Conservation (phyloP, 2,888 invertebrate genomes). For the Cataglyphis albicans region DNA sequence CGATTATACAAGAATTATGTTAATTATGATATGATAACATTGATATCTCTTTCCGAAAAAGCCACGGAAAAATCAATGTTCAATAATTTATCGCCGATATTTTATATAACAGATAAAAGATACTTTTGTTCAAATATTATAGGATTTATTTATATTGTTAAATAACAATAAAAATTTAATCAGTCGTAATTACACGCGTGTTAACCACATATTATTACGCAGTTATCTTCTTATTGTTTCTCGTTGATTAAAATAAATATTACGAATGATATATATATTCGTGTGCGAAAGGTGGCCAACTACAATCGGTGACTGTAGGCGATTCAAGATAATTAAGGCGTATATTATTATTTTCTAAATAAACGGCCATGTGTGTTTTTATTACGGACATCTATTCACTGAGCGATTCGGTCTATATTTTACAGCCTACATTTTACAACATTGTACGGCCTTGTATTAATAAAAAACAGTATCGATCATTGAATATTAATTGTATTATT, state of each 20-base stretch:
- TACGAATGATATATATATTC: neutral
- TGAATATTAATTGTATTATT: neutral
- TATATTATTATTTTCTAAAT: neutral
- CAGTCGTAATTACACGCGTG: neutral
- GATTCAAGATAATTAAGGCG: slow-evolving; percentile 12
- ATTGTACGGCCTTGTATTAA: neutral
- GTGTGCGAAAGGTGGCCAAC: neutral
- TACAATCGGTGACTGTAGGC: neutral
- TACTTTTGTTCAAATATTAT: neutral
- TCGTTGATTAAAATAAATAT: slow-evolving; percentile 14
- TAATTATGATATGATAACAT: slow-evolving; percentile 3
- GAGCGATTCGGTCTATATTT: neutral
- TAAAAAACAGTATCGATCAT: neutral
- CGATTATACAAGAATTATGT: neutral
- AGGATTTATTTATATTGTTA: neutral
- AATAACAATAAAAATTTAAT: neutral
- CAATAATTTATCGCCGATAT: neutral
- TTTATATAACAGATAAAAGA: neutral
- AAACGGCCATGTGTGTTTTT: neutral
- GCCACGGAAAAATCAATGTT: neutral
- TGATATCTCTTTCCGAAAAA: neutral
- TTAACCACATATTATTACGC: slow-evolving; percentile 13
- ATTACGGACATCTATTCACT: neutral
- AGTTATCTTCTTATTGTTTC: neutral
- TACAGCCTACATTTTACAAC: neutral